Conservation (phyloP, 2,797 vertebrate genomes). For the Pempheris klunzingeri region DNA sequence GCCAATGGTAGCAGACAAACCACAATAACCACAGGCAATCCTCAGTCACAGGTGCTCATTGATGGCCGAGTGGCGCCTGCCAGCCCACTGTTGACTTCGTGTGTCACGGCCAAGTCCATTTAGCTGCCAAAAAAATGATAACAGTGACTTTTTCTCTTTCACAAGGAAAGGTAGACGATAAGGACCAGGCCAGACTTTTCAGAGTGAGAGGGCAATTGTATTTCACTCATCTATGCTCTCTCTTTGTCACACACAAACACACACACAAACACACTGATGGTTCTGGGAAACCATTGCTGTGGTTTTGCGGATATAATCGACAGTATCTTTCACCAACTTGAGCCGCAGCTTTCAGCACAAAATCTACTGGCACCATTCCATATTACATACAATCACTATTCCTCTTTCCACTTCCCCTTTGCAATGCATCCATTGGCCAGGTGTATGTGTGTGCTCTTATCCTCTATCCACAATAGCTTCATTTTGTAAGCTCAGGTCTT, state of each 20-base stretch:
- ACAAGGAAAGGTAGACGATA: conserved; percentile 29
- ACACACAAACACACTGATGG: conserved; percentile 29
- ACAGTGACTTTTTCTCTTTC: conserved; percentile 32
- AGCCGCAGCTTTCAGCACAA: conserved; percentile 64
- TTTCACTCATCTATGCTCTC: conserved; percentile 26
- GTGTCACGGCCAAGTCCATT: conserved; percentile 25
- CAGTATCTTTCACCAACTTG: conserved; percentile 58
- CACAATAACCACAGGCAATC: not conserved
- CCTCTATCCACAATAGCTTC: conserved; percentile 22
- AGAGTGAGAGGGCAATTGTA: conserved; percentile 16
- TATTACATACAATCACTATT: conserved; percentile 35
- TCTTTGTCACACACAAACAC: conserved; percentile 15
- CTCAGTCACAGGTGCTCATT: conserved; percentile 15
- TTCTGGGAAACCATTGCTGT: conserved; percentile 47
- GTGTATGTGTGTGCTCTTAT: conserved; percentile 19
- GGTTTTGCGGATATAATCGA: conserved; percentile 52
- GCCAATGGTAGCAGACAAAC: not conserved
- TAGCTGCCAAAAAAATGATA: conserved; percentile 17
- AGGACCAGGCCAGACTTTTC: conserved; percentile 4
- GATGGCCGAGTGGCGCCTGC: not conserved
- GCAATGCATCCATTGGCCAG: conserved; percentile 32
- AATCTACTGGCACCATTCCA: conserved; percentile 59
- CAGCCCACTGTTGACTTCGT: conserved; percentile 12
- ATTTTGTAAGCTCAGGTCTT: conserved; percentile 24
- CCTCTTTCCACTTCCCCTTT: conserved; percentile 25